A percentile compares a stretch with the other conserved stretches of the same genome.
These are phyloP conservation scores for Pheosia gnoma DNA, from an alignment of 2,888 invertebrate genomes.

Conservation along the genomic window DNA sequence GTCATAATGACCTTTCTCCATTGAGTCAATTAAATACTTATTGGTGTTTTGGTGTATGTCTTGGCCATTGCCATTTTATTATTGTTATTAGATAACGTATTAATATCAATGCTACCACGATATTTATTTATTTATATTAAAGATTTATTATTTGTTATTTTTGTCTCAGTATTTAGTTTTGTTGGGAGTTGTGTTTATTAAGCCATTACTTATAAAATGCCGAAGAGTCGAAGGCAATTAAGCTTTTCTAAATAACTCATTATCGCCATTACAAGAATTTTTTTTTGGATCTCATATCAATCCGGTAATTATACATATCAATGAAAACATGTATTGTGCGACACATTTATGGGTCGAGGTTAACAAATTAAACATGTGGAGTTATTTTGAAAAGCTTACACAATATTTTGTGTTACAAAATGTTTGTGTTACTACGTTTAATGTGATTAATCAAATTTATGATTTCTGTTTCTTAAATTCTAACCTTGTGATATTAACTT, in stretches of 20 bases:
- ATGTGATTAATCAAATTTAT: conserved; percentile 38
- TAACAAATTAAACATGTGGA: background rate
- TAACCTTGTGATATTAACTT: conserved; percentile 40
- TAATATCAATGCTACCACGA: conserved; percentile 32
- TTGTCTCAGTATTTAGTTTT: conserved; percentile 20
- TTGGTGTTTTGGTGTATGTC: too few relatives aligned
- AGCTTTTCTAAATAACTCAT: conserved; percentile 24
- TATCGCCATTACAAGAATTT: background rate
- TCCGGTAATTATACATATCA: background rate
- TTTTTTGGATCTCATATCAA: background rate
- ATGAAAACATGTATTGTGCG: background rate
- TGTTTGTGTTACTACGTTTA: conserved; percentile 20
- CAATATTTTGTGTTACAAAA: conserved; percentile 21
- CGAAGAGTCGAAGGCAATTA: conserved; percentile 17
- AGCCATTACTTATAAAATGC: conserved; percentile 21
- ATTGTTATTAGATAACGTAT: background rate
- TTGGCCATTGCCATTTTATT: too few relatives aligned
- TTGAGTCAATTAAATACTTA: too few relatives aligned
- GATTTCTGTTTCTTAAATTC: conserved; percentile 26
- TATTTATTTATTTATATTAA: conserved; percentile 23
- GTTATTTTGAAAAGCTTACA: conserved; percentile 28
- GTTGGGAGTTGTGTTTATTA: conserved; percentile 4
- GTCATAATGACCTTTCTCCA: too few relatives aligned
- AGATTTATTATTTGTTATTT: conserved; percentile 19
- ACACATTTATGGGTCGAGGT: background rate